Percentiles rank a stretch among this genome's conserved stretches.
Conservation (phyloP, 1,140 invertebrate genomes). For the Drosophila subpulchrella region DNA sequence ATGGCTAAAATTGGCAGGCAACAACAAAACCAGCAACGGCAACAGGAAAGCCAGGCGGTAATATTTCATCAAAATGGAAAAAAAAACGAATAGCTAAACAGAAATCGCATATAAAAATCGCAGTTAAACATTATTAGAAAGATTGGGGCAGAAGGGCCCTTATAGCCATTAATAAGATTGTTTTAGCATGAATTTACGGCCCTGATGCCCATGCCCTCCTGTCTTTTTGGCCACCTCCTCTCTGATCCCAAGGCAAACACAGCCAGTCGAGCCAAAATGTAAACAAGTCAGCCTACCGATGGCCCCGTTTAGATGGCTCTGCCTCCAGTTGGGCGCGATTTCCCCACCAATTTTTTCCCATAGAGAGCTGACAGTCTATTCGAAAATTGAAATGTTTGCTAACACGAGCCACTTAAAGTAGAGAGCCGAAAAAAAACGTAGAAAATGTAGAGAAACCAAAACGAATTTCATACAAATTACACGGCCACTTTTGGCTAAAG, state of each 20-base stretch:
- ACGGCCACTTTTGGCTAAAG: slow-evolving; percentile 71
- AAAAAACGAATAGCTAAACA: neutral
- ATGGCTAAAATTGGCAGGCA: slow-evolving; percentile 77
- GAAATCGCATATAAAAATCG: slow-evolving; percentile 74
- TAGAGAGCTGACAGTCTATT: slow-evolving; percentile 51
- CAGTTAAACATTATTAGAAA: slow-evolving; percentile 79
- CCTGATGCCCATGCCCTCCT: slow-evolving; percentile 11
- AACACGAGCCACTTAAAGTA: slow-evolving; percentile 66
- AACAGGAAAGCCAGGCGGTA: slow-evolving; percentile 70
- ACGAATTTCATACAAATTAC: slow-evolving; percentile 73
- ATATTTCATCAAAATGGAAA: slow-evolving; percentile 57
- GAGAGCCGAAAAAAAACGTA: slow-evolving; percentile 17
- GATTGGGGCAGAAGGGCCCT: slow-evolving; percentile 42
- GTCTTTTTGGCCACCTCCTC: slow-evolving; percentile 1
- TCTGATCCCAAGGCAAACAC: slow-evolving; percentile 39
- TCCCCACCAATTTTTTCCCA: slow-evolving; percentile 5
- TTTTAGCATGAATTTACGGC: slow-evolving; percentile 80
- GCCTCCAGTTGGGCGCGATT: slow-evolving; percentile 26
- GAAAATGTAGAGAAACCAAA: slow-evolving; percentile 41
- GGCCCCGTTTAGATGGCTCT: slow-evolving; percentile 43
- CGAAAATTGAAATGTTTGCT: slow-evolving; percentile 80
- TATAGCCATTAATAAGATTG: slow-evolving; percentile 80
- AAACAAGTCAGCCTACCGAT: slow-evolving; percentile 59
- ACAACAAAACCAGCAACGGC: slow-evolving; percentile 49
- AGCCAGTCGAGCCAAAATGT: slow-evolving; percentile 56